phyloP scores from a whole-genome alignment of 2,113 vertebrate species.

The Mugil cephalus region DNA sequence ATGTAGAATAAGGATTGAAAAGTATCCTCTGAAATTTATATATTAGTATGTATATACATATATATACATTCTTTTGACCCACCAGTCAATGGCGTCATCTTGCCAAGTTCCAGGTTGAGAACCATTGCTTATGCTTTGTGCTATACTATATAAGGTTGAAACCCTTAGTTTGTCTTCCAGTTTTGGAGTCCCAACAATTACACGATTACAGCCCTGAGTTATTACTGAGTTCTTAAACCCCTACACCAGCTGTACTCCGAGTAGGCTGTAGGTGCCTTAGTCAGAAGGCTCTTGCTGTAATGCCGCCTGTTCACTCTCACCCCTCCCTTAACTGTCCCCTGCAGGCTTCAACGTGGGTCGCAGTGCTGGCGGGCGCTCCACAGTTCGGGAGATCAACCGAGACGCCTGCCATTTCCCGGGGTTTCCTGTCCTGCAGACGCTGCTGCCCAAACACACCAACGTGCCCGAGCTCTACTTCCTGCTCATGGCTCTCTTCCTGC shows the following conservation, averaged over 20 bases:
- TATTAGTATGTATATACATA: too few species aligned
- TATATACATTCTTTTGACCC: too few species aligned
- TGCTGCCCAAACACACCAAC: slow-evolving; percentile 97
- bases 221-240: slow-evolving; percentile 1
- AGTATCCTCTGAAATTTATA: too few species aligned
- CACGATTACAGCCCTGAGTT: neutral
- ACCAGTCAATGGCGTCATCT: neutral
- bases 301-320: neutral
- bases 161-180: neutral
- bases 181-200: slow-evolving; percentile 1
- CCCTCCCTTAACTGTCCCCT: neutral
- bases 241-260: slow-evolving; percentile 1
- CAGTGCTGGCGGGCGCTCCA: slow-evolving; percentile 93
- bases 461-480: slow-evolving; percentile 98
- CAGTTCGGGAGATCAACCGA: slow-evolving; percentile 94
- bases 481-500: slow-evolving; percentile 98
- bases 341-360: slow-evolving; percentile 97
- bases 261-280: slow-evolving; percentile 3
- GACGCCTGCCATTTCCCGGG: slow-evolving; percentile 98
- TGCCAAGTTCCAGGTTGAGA: slow-evolving; percentile 44
- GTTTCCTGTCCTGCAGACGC: slow-evolving; percentile 93
- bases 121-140: slow-evolving; percentile 39
- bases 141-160: slow-evolving; percentile 9
- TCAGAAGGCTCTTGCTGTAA: neutral
- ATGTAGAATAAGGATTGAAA: too few species aligned